Conservation (phyloP, 2,113 vertebrate genomes). For the Procapra przewalskii region DNA sequence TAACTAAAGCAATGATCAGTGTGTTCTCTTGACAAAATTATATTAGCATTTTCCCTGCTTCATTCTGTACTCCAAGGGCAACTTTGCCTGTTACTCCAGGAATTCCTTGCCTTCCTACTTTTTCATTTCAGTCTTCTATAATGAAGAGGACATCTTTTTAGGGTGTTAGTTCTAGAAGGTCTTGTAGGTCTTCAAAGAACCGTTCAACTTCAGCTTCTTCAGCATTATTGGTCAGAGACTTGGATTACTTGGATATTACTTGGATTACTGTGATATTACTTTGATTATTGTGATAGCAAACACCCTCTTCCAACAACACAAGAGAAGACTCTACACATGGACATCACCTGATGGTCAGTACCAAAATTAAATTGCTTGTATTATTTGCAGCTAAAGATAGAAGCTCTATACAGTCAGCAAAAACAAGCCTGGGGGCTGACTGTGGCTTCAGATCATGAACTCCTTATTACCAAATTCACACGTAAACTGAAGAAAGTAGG, state of each 20-base stretch:
- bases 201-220: background rate
- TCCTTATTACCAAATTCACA: background rate
- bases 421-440: background rate
- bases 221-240: background rate
- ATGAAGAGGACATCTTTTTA: background rate
- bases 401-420: background rate
- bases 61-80: background rate
- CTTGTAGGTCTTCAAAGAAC: background rate
- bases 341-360: background rate
- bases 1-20: background rate
- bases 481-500: background rate
- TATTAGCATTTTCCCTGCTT: background rate
- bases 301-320: background rate
- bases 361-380: background rate
- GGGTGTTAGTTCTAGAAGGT: background rate
- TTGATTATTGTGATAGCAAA: background rate
- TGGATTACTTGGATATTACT: background rate
- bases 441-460: background rate
- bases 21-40: background rate
- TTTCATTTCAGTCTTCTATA: background rate
- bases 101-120: background rate
- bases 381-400: background rate
- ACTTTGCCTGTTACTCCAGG: background rate
- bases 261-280: background rate
- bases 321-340: background rate